Evolutionary conservation across 2,888 invertebrate genomes (phyloP).

Genomic region (Standfussiana lucernea): DNA sequence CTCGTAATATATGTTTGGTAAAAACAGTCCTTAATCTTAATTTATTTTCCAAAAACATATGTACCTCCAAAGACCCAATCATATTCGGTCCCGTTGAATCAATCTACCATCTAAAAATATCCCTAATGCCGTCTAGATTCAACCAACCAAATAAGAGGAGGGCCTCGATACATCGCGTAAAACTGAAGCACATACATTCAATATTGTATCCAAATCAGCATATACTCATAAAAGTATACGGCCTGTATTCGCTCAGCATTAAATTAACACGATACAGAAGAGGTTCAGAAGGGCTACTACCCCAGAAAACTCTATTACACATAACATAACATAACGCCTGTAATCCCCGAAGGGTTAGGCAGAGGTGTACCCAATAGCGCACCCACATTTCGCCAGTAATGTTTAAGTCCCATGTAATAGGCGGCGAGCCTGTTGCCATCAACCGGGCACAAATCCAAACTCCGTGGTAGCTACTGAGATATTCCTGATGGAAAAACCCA

Average conservation of each 20-base stretch:
- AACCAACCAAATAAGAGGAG: conserved; percentile 22
- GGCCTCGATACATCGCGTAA: conserved; percentile 46
- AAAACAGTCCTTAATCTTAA: background rate
- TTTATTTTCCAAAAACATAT: background rate
- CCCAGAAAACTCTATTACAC: background rate
- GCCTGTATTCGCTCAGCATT: conserved; percentile 57
- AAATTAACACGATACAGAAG: conserved; percentile 39
- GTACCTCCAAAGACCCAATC: background rate
- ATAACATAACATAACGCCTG: no score
- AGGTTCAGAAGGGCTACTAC: conserved; percentile 12
- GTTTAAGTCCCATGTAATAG: no score
- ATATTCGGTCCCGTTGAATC: conserved; percentile 12
- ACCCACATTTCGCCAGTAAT: no score
- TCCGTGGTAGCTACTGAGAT: no score
- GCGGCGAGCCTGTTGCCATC: no score
- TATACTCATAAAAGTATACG: conserved; percentile 60
- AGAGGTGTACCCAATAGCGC: no score
- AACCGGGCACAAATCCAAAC: no score
- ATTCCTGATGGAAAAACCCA: no score
- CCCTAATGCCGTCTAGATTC: conserved; percentile 31
- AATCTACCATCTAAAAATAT: conserved; percentile 14
- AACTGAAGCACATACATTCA: conserved; percentile 62
- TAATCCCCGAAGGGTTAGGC: no score
- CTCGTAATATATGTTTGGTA: background rate
- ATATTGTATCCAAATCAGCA: conserved; percentile 65